phyloP scores from a whole-genome alignment of 2,113 vertebrate genomes.

The Suricata suricatta region DNA sequence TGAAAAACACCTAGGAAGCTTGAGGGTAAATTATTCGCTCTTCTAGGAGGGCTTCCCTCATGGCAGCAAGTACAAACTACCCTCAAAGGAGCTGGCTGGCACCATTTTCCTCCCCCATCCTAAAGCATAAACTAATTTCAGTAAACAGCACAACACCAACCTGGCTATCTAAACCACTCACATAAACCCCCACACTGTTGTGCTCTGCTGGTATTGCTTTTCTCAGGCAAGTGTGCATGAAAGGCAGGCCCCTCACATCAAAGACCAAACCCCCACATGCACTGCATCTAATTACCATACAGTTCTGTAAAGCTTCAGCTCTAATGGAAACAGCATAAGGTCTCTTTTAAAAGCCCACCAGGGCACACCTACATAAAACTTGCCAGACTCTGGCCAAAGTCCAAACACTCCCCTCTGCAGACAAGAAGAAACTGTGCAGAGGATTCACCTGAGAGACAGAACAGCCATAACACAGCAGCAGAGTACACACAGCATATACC shows the following conservation, averaged over 20 bases:
- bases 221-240: neutral
- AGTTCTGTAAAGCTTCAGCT: neutral
- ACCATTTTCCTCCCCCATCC: neutral
- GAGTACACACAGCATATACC: neutral
- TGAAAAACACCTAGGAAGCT: neutral
- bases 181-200: neutral
- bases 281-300: neutral
- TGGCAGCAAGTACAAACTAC: neutral
- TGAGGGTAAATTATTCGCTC: neutral
- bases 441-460: neutral
- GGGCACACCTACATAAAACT: neutral
- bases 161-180: neutral
- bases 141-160: neutral
- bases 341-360: neutral
- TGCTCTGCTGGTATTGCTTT: neutral
- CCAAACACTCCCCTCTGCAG: neutral
- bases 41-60: neutral
- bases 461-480: neutral
- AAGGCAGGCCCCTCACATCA: neutral
- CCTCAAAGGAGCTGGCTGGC: neutral
- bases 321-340: neutral
- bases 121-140: neutral
- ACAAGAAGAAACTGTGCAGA: neutral
- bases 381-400: neutral
- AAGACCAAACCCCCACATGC: neutral